These are phyloP conservation scores for Jordanella pulchra DNA, from an alignment of 2,797 vertebrate species.

Conservation along the genomic window DNA sequence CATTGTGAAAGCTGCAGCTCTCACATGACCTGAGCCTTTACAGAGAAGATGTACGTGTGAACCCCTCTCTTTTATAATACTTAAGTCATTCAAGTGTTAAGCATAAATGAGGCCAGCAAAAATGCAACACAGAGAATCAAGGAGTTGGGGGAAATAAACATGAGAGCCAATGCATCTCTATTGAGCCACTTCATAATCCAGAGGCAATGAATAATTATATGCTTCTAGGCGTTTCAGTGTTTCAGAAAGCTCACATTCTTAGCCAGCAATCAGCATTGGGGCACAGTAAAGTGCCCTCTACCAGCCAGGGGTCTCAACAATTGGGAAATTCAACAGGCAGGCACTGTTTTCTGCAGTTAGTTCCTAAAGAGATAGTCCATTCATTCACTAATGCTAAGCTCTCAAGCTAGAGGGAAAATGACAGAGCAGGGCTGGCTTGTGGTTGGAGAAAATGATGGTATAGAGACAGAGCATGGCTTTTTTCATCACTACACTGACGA, in stretches of 20 bases:
- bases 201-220: slow-evolving; percentile 70
- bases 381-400: slow-evolving; percentile 41
- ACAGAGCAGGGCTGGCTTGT: slow-evolving; percentile 24
- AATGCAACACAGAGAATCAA: slow-evolving; percentile 51
- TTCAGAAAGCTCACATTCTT: slow-evolving; percentile 60
- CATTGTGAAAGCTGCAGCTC: slow-evolving; percentile 16
- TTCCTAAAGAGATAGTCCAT: slow-evolving; percentile 38
- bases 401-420: slow-evolving; percentile 24
- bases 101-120: slow-evolving; percentile 54
- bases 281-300: slow-evolving; percentile 50
- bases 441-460: slow-evolving; percentile 29
- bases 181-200: slow-evolving; percentile 72
- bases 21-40: slow-evolving; percentile 18
- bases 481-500: slow-evolving; percentile 27
- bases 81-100: slow-evolving; percentile 65
- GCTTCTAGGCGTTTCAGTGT: slow-evolving; percentile 68
- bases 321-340: slow-evolving; percentile 48
- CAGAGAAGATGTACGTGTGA: slow-evolving; percentile 48
- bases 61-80: slow-evolving; percentile 50
- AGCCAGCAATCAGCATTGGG: slow-evolving; percentile 58
- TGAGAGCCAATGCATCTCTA: slow-evolving; percentile 53
- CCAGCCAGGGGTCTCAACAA: slow-evolving; percentile 48
- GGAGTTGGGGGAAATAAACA: slow-evolving; percentile 64
- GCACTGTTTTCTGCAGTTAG: slow-evolving; percentile 39
- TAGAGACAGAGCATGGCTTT: slow-evolving; percentile 24